phyloP scores from a whole-genome alignment of 2,888 invertebrate species.

The Drosophila sordidapex region DNA sequence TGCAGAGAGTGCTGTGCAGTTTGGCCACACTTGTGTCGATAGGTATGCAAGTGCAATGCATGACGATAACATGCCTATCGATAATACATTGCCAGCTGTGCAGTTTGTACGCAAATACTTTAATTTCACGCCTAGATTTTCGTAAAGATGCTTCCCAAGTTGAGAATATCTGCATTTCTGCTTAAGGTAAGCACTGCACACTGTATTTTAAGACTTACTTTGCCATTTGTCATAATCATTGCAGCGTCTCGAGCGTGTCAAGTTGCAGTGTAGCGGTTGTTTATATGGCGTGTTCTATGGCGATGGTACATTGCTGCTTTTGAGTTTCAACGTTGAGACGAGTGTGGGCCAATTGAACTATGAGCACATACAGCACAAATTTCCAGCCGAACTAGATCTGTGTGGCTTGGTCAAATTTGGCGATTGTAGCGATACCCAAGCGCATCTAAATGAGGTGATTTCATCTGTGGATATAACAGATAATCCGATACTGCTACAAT shows the following conservation, averaged over 20 bases:
- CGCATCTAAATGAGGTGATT: conserved; percentile 87
- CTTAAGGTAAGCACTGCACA: conserved; percentile 87
- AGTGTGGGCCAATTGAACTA: conserved; percentile 86
- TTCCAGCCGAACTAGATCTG: conserved; percentile 91
- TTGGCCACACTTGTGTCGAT: conserved; percentile 41
- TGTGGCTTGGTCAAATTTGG: conserved; percentile 90
- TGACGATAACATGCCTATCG: conserved; percentile 39
- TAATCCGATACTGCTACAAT: conserved; percentile 89
- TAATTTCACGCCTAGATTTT: conserved; percentile 41
- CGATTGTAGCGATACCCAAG: conserved; percentile 87
- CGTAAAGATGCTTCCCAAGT: conserved; percentile 88
- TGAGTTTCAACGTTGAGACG: conserved; percentile 89
- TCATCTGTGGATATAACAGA: conserved; percentile 92
- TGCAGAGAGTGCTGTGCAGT: neutral
- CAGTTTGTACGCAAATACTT: conserved; percentile 46
- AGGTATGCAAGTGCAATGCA: conserved; percentile 15
- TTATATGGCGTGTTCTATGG: conserved; percentile 91
- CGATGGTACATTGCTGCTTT: conserved; percentile 89
- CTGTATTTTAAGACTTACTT: neutral
- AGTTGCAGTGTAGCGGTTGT: conserved; percentile 88
- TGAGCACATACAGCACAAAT: conserved; percentile 86
- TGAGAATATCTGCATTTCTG: conserved; percentile 90
- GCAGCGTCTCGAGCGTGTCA: conserved; percentile 89
- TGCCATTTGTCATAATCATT: conserved; percentile 16
- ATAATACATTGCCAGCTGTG: conserved; percentile 69